Conservation (phyloP, 2,113 vertebrate species). For the Rhineura floridana region DNA sequence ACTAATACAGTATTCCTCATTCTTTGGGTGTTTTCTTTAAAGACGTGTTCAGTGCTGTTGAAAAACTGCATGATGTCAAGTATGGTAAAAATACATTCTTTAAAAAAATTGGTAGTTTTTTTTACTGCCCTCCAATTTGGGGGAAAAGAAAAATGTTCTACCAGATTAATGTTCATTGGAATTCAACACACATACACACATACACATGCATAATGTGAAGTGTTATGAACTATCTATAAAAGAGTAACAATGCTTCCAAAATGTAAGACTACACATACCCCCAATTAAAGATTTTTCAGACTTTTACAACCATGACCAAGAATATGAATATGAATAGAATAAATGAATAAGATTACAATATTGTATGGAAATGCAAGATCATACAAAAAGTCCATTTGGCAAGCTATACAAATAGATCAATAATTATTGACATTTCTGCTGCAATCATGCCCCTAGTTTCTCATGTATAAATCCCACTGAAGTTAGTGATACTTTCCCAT, state of each 20-base stretch:
- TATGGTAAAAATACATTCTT: not conserved
- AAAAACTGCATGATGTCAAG: not conserved
- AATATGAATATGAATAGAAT: not conserved
- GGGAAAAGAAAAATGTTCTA: not conserved
- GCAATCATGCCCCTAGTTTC: not conserved
- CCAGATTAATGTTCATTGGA: not conserved
- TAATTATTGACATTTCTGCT: slow-evolving; percentile 15
- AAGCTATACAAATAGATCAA: slow-evolving; percentile 3
- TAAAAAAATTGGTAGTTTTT: not conserved
- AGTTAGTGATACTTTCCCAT: not conserved
- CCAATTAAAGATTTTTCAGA: not conserved
- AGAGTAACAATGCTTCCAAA: not conserved
- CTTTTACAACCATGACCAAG: not conserved
- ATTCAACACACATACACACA: not conserved
- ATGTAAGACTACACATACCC: not conserved
- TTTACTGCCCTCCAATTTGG: not conserved
- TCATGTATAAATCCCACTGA: slow-evolving; percentile 5
- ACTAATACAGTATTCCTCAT: slow-evolving; percentile 38
- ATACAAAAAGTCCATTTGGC: slow-evolving; percentile 22
- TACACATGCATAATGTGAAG: not conserved
- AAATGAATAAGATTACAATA: not conserved
- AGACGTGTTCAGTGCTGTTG: not conserved
- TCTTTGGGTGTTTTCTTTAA: slow-evolving; percentile 31
- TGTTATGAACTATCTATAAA: not conserved
- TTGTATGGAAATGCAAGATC: not conserved